Base-by-base conservation (phyloP, 2,888 invertebrate species). In the Hydrotaea cyrtoneurina region DNA sequence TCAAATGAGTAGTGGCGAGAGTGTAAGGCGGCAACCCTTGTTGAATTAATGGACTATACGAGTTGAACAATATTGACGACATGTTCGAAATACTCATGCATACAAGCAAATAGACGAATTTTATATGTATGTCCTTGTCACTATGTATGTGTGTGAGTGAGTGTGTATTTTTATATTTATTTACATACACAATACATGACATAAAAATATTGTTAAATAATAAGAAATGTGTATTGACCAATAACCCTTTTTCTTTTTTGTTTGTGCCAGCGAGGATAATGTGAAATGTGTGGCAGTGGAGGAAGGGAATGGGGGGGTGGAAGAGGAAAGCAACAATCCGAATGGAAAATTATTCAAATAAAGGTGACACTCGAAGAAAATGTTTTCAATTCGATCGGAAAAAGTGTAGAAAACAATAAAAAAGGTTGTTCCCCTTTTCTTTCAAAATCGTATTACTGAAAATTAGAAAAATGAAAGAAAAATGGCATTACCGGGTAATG, bases 41-140 rank as follows among this genome's bases (percentile, higher is more conserved):
- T 76, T 46, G 53, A 66, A 79, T 81, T 79, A 81, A 85, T 81
- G 78, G 76, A 78, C 43, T 77, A 78, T 77, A 31, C 66, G 57
- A 76, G 73, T 79, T 72, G 50, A 77, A 79, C 81, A 79, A 72
- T 77, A 79, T 79, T 82, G 79, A 79, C 66, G 79, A 85, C 73
- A 82, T 79, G 59, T 82, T 62, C 75, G 71, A 80, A 64, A 75
- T 64, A 76, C 78, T 78, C 78, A 64, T 2, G 39, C 19, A 13
- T 46, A 21, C 19, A 21, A 21, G 17, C 21, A 21, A 10, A 55
- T 55, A 17, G n/a, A 15, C 53, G 3, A 53, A 8, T 75, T 26
- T 76, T 55, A 13, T 13, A 31, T 31, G 23, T 50, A 72, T 43
- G 55, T 57, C 31, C 7, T 7, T 31, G 31, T 31, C 3, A 4